Base-by-base conservation (phyloP, 1,140 invertebrate species). In the Liolophura sinensis region DNA sequence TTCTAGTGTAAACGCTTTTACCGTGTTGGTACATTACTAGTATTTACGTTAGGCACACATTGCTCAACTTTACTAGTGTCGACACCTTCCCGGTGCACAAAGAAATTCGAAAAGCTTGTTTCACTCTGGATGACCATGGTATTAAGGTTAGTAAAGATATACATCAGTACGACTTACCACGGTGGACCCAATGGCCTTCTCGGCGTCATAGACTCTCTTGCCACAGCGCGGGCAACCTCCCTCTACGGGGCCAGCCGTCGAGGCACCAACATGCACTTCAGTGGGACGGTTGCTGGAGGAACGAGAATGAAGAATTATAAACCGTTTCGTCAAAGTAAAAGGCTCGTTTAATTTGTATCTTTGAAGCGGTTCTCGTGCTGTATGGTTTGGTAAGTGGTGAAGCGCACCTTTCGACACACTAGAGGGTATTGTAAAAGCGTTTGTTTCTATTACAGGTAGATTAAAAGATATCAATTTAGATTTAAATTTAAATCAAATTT, bases 181-280 rank as follows among this genome's bases (percentile, higher is more conserved):
- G 97, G 88, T 97, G 96, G 90, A 97, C 96, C 90, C 97, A 97
- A 88, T 92, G 92, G 87, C 86, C 68, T 86, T 84, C 75, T 89
- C 88, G 47, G 88, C 88, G 71, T 87, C 87, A 75, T 88, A 89
- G 9, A 89, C 88, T 18, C 82, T 80, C 68, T 87, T 87, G 48
- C 78, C 75, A 75, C 88, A 89, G 62, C 86, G 75, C n/a, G 85
- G 85, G 73, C 88, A 88, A 1, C 83, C 84, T 61, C 85, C 84
- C 12, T 75, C 79, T 47, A 68, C 58, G 16, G 12, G 47, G 0
- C 54, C 63, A 20, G 48, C 60, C 0, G 11, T 60, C 4, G 67
- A 60, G 6, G 60, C 68, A 20, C 65, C 68, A 60, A 69, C 60
- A 22, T 51, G 60, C 1, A 57, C 54, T 3, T 69, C 67, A 6